Evolutionary conservation across 2,113 vertebrate species (phyloP).

Genomic region (Centropristis striata): DNA sequence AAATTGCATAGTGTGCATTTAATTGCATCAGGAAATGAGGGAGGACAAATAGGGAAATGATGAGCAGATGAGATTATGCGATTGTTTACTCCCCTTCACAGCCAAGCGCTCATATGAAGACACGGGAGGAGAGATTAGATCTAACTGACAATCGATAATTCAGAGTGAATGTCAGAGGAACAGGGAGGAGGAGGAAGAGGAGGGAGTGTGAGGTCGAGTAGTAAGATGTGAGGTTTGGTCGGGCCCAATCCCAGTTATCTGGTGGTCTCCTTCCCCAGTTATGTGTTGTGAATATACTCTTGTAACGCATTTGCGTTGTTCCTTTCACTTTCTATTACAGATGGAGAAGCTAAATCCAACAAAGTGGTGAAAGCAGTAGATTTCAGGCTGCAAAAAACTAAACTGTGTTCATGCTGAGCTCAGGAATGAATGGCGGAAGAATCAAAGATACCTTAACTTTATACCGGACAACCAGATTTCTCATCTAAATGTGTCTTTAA

Average conservation of each 20-base stretch:
- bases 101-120: conserved; percentile 51
- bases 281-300: neutral
- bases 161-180: conserved; percentile 53
- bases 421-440: neutral
- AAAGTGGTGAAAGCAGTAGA: neutral
- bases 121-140: conserved; percentile 68
- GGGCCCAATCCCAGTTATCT: neutral
- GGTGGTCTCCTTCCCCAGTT: too few relatives aligned
- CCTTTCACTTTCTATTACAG: neutral
- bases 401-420: conserved; percentile 1
- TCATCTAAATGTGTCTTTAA: neutral
- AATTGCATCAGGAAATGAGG: conserved; percentile 27
- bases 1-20: neutral
- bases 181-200: conserved; percentile 23
- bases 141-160: conserved; percentile 68
- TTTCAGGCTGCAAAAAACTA: neutral
- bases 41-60: neutral
- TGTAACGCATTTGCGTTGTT: neutral
- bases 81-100: conserved; percentile 37
- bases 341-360: neutral
- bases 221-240: conserved; percentile 42
- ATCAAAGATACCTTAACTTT: neutral
- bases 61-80: conserved; percentile 16
- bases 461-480: too few relatives aligned
- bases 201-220: conserved; percentile 30